These are phyloP conservation scores for Tanytarsus gracilentus DNA, from an alignment of 2,888 invertebrate genomes.

Conservation along the genomic window DNA sequence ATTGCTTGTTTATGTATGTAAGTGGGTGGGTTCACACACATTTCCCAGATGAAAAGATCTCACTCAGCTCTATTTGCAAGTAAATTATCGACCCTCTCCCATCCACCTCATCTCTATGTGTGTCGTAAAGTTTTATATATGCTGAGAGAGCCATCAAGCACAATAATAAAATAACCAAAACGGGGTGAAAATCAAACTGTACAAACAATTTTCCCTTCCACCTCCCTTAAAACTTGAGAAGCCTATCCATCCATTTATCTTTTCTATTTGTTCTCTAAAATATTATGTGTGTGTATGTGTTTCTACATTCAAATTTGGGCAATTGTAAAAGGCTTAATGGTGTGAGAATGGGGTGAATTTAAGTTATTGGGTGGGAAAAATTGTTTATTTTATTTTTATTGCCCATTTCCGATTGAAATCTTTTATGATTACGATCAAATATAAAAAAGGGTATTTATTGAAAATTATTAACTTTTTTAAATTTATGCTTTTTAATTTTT, in stretches of 20 bases:
- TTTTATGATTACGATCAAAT: too few species aligned
- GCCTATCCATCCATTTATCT: too few species aligned
- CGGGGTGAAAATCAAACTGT: constrained; percentile 19
- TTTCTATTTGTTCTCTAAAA: constrained; percentile 1
- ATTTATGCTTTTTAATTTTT: too few species aligned
- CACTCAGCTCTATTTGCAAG: constrained; percentile 5
- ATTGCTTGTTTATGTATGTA: constrained; percentile 26
- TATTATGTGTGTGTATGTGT: background rate
- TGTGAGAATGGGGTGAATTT: background rate
- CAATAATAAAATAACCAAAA: constrained; percentile 20
- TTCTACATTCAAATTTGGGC: background rate
- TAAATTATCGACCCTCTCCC: constrained; percentile 19
- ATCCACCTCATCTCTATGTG: background rate
- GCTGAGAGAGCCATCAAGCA: constrained; percentile 16
- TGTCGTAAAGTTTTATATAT: constrained; percentile 28
- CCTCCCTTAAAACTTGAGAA: too few species aligned
- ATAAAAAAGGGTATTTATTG: too few species aligned
- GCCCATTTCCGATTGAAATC: constrained; percentile 8
- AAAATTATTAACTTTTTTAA: too few species aligned
- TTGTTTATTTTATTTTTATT: constrained; percentile 27
- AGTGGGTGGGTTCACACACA: background rate
- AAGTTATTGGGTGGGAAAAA: background rate
- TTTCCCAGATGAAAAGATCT: background rate
- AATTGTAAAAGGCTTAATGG: too few species aligned
- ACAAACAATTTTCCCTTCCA: too few species aligned